phyloP scores from a whole-genome alignment of 2,888 invertebrate genomes.

The Pheosia gnoma region DNA sequence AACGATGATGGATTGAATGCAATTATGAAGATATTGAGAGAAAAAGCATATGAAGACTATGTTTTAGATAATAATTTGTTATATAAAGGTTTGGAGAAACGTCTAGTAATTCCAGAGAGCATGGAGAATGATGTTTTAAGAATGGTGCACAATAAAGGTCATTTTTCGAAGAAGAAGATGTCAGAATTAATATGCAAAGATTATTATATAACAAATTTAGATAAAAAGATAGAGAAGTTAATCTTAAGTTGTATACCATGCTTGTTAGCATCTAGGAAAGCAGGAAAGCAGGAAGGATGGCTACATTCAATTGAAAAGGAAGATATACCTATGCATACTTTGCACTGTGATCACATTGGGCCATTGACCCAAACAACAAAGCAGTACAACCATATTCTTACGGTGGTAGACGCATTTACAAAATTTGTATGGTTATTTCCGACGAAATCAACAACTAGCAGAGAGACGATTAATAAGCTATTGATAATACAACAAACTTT shows the following conservation, averaged over 20 bases:
- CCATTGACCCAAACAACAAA: slow-evolving; percentile 48
- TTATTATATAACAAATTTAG: slow-evolving; percentile 23
- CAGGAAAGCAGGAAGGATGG: slow-evolving; percentile 39
- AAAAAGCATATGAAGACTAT: slow-evolving; percentile 6
- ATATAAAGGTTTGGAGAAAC: slow-evolving; percentile 8
- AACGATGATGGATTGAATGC: slow-evolving; percentile 12
- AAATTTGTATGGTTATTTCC: slow-evolving; percentile 59
- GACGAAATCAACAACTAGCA: slow-evolving; percentile 39
- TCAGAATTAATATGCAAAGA: slow-evolving; percentile 15
- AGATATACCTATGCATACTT: slow-evolving; percentile 43
- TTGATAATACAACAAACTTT: neutral
- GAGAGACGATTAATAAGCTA: slow-evolving; percentile 39
- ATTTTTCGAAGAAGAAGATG: slow-evolving; percentile 31
- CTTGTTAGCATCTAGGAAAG: slow-evolving; percentile 29
- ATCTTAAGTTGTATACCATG: slow-evolving; percentile 28
- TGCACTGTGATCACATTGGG: slow-evolving; percentile 55
- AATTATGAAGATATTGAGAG: slow-evolving; percentile 7
- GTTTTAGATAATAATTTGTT: slow-evolving; percentile 2
- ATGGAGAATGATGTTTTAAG: slow-evolving; percentile 23
- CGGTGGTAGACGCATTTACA: slow-evolving; percentile 51
- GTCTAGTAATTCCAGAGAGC: slow-evolving; percentile 6
- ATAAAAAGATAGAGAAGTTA: slow-evolving; percentile 26
- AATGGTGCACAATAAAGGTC: slow-evolving; percentile 27
- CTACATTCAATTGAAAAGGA: slow-evolving; percentile 45
- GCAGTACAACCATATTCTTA: slow-evolving; percentile 52